Conservation (phyloP, 2,797 vertebrate genomes). For the Lophius americanus region DNA sequence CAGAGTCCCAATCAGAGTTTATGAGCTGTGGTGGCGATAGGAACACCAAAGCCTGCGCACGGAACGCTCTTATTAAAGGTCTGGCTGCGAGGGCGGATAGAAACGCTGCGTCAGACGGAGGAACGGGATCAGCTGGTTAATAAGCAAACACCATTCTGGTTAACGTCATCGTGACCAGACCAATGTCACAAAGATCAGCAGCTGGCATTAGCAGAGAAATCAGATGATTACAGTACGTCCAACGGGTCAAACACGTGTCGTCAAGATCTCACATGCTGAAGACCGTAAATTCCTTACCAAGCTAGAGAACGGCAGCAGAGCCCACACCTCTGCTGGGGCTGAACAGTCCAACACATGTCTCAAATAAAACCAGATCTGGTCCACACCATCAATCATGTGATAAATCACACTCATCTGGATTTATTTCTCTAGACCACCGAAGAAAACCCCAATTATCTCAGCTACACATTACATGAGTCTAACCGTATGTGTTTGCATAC, state of each 20-base stretch:
- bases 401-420: too few species aligned
- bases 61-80: constrained; percentile 17
- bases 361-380: too few species aligned
- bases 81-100: constrained; percentile 9
- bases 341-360: too few species aligned
- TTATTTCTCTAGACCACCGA: too few species aligned
- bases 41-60: neutral
- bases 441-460: too few species aligned
- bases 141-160: constrained; percentile 1
- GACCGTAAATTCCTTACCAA: neutral
- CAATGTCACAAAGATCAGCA: neutral
- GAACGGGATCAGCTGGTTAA: neutral
- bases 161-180: too few species aligned
- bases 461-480: too few species aligned
- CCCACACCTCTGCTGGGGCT: too few species aligned
- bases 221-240: neutral
- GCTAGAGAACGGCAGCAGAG: neutral
- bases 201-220: neutral
- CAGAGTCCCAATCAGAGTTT: constrained; percentile 4
- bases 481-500: too few species aligned
- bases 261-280: neutral
- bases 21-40: constrained; percentile 10
- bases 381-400: too few species aligned
- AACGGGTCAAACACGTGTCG: too few species aligned
- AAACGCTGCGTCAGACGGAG: constrained; percentile 1